Conservation (phyloP, 2,888 invertebrate genomes). For the Choreutis nemorana region DNA sequence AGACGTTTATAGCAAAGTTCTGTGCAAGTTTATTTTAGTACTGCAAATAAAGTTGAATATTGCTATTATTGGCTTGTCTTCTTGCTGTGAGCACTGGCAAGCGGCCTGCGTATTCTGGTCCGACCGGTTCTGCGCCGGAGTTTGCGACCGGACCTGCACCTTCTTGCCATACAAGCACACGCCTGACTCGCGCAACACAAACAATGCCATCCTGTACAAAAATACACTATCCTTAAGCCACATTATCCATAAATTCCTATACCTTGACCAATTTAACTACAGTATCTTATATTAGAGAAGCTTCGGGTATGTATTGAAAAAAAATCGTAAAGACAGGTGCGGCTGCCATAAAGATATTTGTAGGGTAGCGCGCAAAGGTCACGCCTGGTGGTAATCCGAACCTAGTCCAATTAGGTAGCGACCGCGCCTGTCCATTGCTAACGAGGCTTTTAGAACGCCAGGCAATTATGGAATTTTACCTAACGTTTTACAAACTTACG, state of each 20-base stretch:
- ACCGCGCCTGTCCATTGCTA: slow-evolving; percentile 15
- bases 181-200: slow-evolving; percentile 44
- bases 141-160: slow-evolving; percentile 50
- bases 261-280: too few relatives aligned
- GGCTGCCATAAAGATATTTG: slow-evolving; percentile 27
- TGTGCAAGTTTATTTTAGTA: too few relatives aligned
- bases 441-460: slow-evolving; percentile 5
- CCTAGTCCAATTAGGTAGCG: slow-evolving; percentile 28
- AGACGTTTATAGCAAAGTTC: too few relatives aligned
- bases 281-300: not conserved
- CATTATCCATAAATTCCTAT: too few relatives aligned
- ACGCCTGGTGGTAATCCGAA: slow-evolving; percentile 31
- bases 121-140: slow-evolving; percentile 52
- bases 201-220: slow-evolving; percentile 29
- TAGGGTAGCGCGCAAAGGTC: slow-evolving; percentile 26
- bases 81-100: slow-evolving; percentile 37
- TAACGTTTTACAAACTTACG: too few relatives aligned
- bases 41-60: slow-evolving; percentile 27
- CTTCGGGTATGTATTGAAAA: not conserved
- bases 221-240: too few relatives aligned
- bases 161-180: slow-evolving; percentile 50
- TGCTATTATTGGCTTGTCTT: slow-evolving; percentile 18
- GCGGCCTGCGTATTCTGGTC: slow-evolving; percentile 45
- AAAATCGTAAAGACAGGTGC: slow-evolving; percentile 18
- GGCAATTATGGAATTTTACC: too few relatives aligned